A percentile compares a stretch with the other conserved stretches of the same genome.
Conservation (phyloP, 2,113 vertebrate species). For the Corythaixoides concolor region DNA sequence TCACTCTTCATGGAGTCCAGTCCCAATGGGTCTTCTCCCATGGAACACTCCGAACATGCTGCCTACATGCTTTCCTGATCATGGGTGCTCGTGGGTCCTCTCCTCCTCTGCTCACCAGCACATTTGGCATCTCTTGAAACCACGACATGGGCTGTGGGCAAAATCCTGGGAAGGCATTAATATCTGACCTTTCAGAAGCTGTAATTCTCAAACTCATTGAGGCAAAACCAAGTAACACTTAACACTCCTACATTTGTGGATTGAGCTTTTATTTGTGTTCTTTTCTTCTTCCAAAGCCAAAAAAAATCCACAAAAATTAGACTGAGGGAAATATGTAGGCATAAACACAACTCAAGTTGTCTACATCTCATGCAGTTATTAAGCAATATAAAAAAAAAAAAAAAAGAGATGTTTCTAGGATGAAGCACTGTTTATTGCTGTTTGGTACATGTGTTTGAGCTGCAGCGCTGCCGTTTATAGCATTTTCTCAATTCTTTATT, state of each 20-base stretch:
- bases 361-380: neutral
- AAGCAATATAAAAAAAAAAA: neutral
- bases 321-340: neutral
- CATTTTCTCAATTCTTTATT: neutral
- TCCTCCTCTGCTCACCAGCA: too few relatives aligned
- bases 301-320: neutral
- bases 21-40: too few relatives aligned
- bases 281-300: neutral
- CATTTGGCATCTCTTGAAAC: neutral
- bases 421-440: neutral
- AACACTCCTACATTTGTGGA: neutral
- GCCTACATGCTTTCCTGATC: too few relatives aligned
- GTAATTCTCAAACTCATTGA: neutral
- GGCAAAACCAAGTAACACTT: neutral
- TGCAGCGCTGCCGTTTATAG: neutral
- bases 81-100: too few relatives aligned
- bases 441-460: neutral
- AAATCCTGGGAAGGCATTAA: neutral
- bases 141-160: neutral
- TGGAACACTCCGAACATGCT: rapidly evolving
- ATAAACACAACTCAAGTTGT: constrained; percentile 10
- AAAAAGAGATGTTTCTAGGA: neutral
- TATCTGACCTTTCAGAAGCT: neutral
- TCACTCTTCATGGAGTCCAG: neutral
- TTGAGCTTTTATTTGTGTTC: neutral